phyloP scores from a whole-genome alignment of 2,113 vertebrate species.

The Plecturocebus donacophilus region DNA sequence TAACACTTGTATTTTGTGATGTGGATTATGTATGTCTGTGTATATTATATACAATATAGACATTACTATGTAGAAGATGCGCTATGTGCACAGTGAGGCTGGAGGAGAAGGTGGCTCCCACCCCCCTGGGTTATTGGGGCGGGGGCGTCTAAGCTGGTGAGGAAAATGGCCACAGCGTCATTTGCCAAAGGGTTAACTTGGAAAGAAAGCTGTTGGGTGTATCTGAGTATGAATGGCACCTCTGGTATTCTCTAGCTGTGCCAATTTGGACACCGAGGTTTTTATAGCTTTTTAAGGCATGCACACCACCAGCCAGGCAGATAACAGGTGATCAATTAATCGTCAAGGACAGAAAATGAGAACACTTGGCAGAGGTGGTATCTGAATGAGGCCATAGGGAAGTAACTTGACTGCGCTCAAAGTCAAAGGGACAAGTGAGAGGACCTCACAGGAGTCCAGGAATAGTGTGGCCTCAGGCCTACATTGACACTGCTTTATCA shows the following conservation, averaged over 20 bases:
- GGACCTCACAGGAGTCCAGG: background rate
- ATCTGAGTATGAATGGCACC: background rate
- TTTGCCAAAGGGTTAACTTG: too few relatives aligned
- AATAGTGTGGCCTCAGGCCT: fast-evolving
- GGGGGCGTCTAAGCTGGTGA: background rate
- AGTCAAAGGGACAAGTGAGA: background rate
- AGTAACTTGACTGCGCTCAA: background rate
- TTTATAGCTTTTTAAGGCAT: background rate
- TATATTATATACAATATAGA: too few relatives aligned
- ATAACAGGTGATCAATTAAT: background rate
- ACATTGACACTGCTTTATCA: background rate
- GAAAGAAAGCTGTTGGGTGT: background rate
- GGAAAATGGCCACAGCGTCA: background rate
- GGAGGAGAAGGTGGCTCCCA: fast-evolving
- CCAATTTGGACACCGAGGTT: background rate
- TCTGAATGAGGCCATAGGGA: background rate
- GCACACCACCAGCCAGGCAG: background rate
- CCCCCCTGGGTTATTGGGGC: background rate
- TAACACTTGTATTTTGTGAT: fast-evolving
- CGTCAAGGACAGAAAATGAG: background rate
- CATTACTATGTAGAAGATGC: background rate
- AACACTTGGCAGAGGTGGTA: background rate
- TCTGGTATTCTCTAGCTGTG: background rate
- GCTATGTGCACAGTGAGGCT: background rate
- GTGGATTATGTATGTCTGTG: background rate